Evolutionary conservation across 2,113 vertebrate genomes (phyloP), one percentile per base, ranked within the genome.

Genomic region (Cyanocitta stelleri): DNA sequence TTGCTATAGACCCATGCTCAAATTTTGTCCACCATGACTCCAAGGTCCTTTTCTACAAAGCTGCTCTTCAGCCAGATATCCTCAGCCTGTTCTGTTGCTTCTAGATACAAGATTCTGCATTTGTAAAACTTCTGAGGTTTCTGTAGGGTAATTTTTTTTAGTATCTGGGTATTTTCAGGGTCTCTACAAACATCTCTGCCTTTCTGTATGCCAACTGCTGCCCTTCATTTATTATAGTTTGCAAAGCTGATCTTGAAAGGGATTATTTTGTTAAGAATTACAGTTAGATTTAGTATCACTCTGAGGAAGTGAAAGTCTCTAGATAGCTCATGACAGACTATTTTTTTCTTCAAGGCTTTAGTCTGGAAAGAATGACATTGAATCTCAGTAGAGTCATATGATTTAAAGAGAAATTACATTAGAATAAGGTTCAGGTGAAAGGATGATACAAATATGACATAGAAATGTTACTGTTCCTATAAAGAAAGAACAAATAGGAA

Each of bases 1-100:
- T 2, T 8, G 8, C 19, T 27, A 1, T 13, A 69, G 27, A 44
- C 3, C 2, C 2, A 1, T 7, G 29, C 18, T 85, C 30, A 62
- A 9, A 17, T 7, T 72, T 22, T 55, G 19, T 72, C 11, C 20
- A 16, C 16, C 21, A 22, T 27, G 16, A 35, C 27, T 33, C 3
- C 1, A 4, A 46, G 23, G 5, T 43, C 21, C 3, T 80, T 84
- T 81, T 74, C 32, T 69, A n/a, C 10, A 39, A 18, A 69, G 23
- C 20, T 63, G 20, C 16, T 67, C 32, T 43, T 27, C 33, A 68
- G 17, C 5, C 52, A 75, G 56, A 30, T 16, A 27, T 55, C 16
- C 46, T 71, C 41, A 66, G 9, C 6, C 13, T 67, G 17, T 18
- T 90, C 41, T 49, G 7, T 69, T 69, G 18, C 32, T 82, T 69